Percentiles rank a stretch among this genome's conserved stretches.
Evolutionary conservation across 2,888 invertebrate species (phyloP).

Genomic region (Rapana venosa): DNA sequence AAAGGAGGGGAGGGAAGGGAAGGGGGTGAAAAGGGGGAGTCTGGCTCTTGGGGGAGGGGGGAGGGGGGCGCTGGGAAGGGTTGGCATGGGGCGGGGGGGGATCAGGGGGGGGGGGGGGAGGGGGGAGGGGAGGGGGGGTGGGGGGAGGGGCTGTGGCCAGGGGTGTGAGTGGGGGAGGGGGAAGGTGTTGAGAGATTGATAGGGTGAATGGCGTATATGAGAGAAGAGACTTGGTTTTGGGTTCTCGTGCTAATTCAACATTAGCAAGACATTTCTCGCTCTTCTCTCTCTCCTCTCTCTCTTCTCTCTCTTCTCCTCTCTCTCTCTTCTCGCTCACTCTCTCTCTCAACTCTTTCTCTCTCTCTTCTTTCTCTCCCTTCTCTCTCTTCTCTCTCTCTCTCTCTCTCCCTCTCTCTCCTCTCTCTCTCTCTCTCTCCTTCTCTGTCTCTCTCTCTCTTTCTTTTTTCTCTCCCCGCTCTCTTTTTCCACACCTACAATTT

Average conservation of each 20-base stretch:
- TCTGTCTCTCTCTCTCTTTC: neutral
- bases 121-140: no score
- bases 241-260: neutral
- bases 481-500: neutral
- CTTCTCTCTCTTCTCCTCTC: neutral
- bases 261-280: neutral
- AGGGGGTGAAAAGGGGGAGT: no score
- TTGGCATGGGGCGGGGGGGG: no score
- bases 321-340: neutral
- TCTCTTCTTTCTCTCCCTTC: neutral
- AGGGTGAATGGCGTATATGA: no score
- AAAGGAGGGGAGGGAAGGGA: no score
- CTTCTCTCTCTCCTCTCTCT: neutral
- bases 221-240: neutral
- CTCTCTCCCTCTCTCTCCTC: neutral
- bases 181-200: no score
- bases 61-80: no score
- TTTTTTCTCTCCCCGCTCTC: neutral
- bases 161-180: no score
- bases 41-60: no score
- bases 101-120: no score
- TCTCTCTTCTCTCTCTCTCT: neutral
- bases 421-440: neutral
- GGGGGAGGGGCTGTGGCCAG: no score
- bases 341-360: neutral